Evolutionary conservation across 2,888 invertebrate genomes (phyloP).

Genomic region (Campopleginae sp.): DNA sequence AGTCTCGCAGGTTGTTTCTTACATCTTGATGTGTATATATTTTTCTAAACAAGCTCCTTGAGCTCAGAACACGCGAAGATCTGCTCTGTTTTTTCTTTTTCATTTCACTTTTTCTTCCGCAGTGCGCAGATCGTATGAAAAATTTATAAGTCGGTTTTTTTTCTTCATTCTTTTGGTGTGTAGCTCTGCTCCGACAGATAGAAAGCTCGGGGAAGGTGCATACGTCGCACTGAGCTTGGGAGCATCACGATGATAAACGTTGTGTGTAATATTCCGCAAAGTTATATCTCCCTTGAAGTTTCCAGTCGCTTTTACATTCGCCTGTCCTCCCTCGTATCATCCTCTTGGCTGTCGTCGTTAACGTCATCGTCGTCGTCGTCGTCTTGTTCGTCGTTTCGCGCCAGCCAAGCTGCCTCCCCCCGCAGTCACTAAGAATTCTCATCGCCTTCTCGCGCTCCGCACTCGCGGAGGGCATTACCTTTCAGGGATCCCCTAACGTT

Average conservation of each 20-base stretch:
- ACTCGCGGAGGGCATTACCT: neutral
- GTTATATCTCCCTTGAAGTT: slow-evolving; percentile 57
- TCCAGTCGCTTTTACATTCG: slow-evolving; percentile 28
- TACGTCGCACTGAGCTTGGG: slow-evolving; percentile 29
- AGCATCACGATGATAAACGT: slow-evolving; percentile 47
- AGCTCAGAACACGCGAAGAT: slow-evolving; percentile 7
- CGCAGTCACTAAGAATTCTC: slow-evolving; percentile 37
- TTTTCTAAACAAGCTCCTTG: neutral
- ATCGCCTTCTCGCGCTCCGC: neutral
- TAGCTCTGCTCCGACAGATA: slow-evolving; percentile 35
- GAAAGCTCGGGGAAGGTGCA: slow-evolving; percentile 48
- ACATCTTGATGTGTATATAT: neutral
- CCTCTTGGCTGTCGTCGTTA: slow-evolving; percentile 59
- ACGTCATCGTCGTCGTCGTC: slow-evolving; percentile 31
- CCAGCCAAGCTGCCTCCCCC: neutral
- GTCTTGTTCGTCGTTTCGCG: slow-evolving; percentile 11
- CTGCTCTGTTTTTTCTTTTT: slow-evolving; percentile 26
- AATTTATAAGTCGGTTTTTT: slow-evolving; percentile 26
- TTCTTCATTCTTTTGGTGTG: slow-evolving; percentile 4
- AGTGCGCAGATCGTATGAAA: slow-evolving; percentile 59
- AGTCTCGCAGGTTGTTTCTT: neutral
- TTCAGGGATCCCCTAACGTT: slow-evolving; percentile 12
- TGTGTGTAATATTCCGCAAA: slow-evolving; percentile 45
- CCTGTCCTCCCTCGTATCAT: slow-evolving; percentile 26
- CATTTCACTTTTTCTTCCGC: slow-evolving; percentile 57